Evolutionary conservation across 2,888 invertebrate species (phyloP).

Genomic region (Drepanosiphum platanoidis): DNA sequence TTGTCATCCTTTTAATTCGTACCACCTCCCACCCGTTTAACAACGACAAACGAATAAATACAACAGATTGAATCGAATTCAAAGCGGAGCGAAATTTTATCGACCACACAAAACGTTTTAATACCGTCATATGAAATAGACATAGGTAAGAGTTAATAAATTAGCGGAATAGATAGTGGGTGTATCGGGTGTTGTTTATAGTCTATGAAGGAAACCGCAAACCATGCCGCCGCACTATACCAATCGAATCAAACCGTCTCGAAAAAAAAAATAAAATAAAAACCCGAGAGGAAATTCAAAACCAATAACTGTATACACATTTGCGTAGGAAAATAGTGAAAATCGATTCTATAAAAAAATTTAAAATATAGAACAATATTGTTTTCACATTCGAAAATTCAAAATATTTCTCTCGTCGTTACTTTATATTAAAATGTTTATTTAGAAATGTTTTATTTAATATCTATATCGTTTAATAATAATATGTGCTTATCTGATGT

Average conservation of each 20-base stretch:
- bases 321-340: neutral
- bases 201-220: no score
- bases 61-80: neutral
- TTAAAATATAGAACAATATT: neutral
- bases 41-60: no score
- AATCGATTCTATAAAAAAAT: neutral
- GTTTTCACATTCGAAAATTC: no score
- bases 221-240: no score
- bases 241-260: no score
- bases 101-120: neutral
- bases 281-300: neutral
- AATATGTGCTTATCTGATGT: neutral
- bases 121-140: neutral
- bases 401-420: no score
- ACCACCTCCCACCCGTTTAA: no score
- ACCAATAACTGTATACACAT: neutral
- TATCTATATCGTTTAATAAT: neutral
- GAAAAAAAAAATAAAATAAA: no score
- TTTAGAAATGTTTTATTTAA: neutral
- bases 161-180: neutral
- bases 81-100: neutral
- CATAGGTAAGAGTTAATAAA: neutral
- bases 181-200: neutral
- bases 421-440: neutral
- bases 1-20: no score